These are phyloP conservation scores for Ophion ellenae DNA, from an alignment of 2,888 invertebrate genomes.

Conservation along the genomic window DNA sequence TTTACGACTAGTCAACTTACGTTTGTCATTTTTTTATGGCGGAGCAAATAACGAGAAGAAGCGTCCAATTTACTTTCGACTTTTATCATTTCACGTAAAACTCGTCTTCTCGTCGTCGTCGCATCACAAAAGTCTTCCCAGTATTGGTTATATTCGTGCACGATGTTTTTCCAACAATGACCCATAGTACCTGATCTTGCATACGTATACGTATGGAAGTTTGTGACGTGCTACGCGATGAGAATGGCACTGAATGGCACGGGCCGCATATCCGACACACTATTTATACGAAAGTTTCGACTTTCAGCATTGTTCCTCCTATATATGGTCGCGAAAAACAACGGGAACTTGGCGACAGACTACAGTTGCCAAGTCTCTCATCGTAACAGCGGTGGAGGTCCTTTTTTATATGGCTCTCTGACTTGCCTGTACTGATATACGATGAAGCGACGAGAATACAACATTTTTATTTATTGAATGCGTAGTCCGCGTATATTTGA, in stretches of 20 bases:
- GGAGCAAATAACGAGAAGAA: conserved; percentile 37
- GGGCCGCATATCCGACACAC: conserved; percentile 49
- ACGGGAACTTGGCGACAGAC: conserved; percentile 45
- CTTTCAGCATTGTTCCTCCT: conserved; percentile 61
- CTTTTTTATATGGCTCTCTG: conserved; percentile 12
- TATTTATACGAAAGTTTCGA: conserved; percentile 64
- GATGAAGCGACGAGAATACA: no score
- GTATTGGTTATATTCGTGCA: conserved; percentile 46
- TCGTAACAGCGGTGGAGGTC: background rate
- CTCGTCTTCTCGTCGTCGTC: conserved; percentile 21
- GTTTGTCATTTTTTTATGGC: conserved; percentile 15
- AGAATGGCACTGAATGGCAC: conserved; percentile 59
- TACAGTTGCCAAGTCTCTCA: conserved; percentile 49
- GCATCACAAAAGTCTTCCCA: conserved; percentile 15
- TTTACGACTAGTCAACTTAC: conserved; percentile 21
- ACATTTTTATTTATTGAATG: no score
- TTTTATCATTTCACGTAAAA: conserved; percentile 56
- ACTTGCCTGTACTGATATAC: no score
- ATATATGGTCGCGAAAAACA: conserved; percentile 21
- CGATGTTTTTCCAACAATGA: conserved; percentile 40
- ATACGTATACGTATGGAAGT: conserved; percentile 18
- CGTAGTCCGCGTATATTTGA: no score
- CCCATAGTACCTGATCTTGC: conserved; percentile 14
- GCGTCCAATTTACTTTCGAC: conserved; percentile 32
- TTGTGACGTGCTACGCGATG: conserved; percentile 37